Base-by-base conservation (phyloP, 1,140 invertebrate genomes). In the Zaprionus tsacasi region DNA sequence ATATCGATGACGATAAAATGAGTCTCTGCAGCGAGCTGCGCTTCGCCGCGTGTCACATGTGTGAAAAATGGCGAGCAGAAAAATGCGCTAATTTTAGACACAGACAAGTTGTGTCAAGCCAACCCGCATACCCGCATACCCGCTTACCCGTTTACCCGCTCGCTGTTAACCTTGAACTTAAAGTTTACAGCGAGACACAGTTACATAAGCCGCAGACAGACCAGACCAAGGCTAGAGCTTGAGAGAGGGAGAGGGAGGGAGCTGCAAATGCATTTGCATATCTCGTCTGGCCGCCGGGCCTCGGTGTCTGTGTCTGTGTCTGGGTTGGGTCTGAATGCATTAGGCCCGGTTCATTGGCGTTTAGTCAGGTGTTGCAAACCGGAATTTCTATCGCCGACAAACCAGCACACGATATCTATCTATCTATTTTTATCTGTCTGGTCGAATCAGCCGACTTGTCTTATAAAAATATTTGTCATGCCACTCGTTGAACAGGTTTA, bases 281-380 rank as follows among this genome's bases (percentile, higher is more conserved):
- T 57, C 12, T 30, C 56, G 73, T 36, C 60, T 67, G 33, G 36
- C 7, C 33, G 33, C 43, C 55, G 13, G 7, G n/a, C 60, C 6
- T 30, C 27, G 7, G 21, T 65, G 21, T 21, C 2, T 21, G 21
- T 21, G 21, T 21, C 45, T 54, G 65, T 12, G 33, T 35, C 33
- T 40, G 27, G 17, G 27, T 60, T 38, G 56, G n/a, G 6, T 17
- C 35, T 56, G 67, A 70, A 65, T 76, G 61, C 61, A 76, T 76
- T 76, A 78, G 58, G 58, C 43, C 63, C 58, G 57, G 68, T 72
- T 71, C 69, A 76, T 60, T 65, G 73, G 69, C 61, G 60, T 61
- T 59, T 82, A 81, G 83, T 82, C 81, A 82, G 76, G 73, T 82
- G 77, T 72, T 82, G 55, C 15, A 80, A 88, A 80, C 80, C 75